Evolutionary conservation across 2,113 vertebrate genomes (phyloP).

Genomic region (Clinocottus analis): DNA sequence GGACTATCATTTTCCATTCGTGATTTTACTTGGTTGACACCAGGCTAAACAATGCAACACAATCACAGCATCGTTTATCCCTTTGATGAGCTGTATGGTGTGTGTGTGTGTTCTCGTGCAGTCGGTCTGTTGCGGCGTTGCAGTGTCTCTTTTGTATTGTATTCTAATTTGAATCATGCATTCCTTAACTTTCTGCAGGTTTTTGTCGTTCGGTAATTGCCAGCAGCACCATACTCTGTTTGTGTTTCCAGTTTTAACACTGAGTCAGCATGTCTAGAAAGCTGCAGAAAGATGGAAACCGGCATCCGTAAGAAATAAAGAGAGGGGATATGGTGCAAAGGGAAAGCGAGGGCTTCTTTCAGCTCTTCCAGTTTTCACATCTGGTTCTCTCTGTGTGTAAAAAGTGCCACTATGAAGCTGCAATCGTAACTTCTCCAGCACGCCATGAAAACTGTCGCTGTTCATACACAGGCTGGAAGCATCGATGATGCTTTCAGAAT

Average conservation of each 20-base stretch:
- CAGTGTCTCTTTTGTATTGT: neutral
- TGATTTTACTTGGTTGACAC: neutral
- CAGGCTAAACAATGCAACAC: no score
- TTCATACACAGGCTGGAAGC: constrained; percentile 15
- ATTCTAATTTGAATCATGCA: constrained; percentile 6
- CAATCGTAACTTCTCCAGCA: constrained; percentile 32
- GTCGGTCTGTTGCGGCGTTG: neutral
- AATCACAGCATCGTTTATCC: neutral
- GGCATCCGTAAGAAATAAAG: constrained; percentile 19
- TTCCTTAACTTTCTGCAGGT: neutral
- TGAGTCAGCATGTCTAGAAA: constrained; percentile 46
- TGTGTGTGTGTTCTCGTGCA: neutral
- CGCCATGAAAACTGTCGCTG: constrained; percentile 37
- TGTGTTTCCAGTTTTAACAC: constrained; percentile 14
- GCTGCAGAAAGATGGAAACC: constrained; percentile 27
- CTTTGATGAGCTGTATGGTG: neutral
- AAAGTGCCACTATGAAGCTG: constrained; percentile 40
- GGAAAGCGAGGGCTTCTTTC: constrained; percentile 1
- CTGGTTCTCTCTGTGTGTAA: constrained; percentile 54
- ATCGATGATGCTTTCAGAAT: constrained; percentile 15
- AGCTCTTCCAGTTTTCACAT: constrained; percentile 58
- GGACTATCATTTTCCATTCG: no score
- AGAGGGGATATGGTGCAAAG: neutral
- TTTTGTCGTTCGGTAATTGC: neutral
- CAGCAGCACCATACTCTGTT: neutral